Evolutionary conservation across 2,888 invertebrate species (phyloP).

Genomic region (Campaea margaritaria): DNA sequence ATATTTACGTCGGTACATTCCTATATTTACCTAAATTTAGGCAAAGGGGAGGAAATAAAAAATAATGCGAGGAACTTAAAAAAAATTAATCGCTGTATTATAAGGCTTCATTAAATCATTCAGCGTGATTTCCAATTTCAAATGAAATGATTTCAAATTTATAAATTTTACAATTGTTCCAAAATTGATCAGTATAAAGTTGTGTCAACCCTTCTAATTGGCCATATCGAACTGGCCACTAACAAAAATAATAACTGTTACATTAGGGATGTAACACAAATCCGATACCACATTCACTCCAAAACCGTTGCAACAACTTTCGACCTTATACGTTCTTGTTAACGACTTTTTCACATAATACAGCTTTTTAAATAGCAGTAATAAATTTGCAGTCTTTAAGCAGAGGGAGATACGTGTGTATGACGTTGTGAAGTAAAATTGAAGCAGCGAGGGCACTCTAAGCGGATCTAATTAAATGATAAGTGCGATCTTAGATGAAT

Average conservation of each 20-base stretch:
- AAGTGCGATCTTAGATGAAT: slow-evolving; percentile 82
- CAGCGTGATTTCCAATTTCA: no score
- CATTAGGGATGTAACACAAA: slow-evolving; percentile 64
- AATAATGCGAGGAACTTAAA: no score
- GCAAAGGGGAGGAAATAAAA: no score
- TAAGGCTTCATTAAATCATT: no score
- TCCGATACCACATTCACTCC: slow-evolving; percentile 3
- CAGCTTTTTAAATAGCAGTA: slow-evolving; percentile 18
- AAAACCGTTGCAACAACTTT: slow-evolving; percentile 39
- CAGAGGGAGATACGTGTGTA: slow-evolving; percentile 81
- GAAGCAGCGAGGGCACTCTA: slow-evolving; percentile 78
- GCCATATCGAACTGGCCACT: slow-evolving; percentile 71
- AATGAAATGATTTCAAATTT: no score
- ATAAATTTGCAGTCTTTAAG: slow-evolving; percentile 31
- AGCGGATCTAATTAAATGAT: slow-evolving; percentile 85
- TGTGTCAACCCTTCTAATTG: slow-evolving; percentile 72
- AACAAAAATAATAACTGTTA: slow-evolving; percentile 62
- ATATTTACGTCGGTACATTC: no score
- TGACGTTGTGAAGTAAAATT: slow-evolving; percentile 85
- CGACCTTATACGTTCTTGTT: slow-evolving; percentile 34
- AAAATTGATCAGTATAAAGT: neutral
- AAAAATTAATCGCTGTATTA: no score
- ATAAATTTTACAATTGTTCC: no score
- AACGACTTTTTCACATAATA: slow-evolving; percentile 11
- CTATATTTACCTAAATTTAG: no score